These are phyloP conservation scores for Aphaenogaster rudis DNA, from an alignment of 1,140 invertebrate genomes.

Conservation along the genomic window DNA sequence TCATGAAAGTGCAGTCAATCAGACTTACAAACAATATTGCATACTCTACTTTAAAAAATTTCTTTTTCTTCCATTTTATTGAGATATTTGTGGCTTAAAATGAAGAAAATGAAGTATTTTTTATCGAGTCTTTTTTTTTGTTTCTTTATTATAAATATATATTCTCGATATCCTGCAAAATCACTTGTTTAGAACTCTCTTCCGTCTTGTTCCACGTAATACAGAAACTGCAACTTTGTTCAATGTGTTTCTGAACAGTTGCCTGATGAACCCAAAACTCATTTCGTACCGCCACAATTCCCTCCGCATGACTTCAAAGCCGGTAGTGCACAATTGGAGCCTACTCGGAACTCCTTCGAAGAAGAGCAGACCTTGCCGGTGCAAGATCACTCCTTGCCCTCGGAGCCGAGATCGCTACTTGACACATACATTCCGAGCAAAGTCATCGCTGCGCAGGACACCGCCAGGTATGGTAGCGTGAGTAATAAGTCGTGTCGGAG, in stretches of 20 bases:
- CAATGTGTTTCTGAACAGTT: slow-evolving; percentile 61
- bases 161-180: neutral
- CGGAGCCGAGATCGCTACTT: slow-evolving; percentile 82
- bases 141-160: neutral
- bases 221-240: neutral
- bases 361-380: slow-evolving; percentile 70
- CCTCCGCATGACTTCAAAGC: slow-evolving; percentile 79
- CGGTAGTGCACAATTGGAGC: slow-evolving; percentile 69
- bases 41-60: neutral
- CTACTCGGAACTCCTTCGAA: slow-evolving; percentile 65
- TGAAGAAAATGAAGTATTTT: slow-evolving; percentile 26
- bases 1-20: neutral
- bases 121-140: neutral
- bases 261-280: slow-evolving; percentile 63
- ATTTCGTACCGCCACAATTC: slow-evolving; percentile 77
- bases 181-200: neutral
- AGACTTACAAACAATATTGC: neutral
- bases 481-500: neutral
- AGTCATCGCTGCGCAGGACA: slow-evolving; percentile 83
- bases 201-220: neutral
- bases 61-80: neutral
- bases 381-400: slow-evolving; percentile 69
- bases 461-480: slow-evolving; percentile 76
- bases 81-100: neutral
- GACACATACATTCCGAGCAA: slow-evolving; percentile 84